Conservation (phyloP, 1,140 invertebrate species). For the Acromyrmex charruanus region DNA sequence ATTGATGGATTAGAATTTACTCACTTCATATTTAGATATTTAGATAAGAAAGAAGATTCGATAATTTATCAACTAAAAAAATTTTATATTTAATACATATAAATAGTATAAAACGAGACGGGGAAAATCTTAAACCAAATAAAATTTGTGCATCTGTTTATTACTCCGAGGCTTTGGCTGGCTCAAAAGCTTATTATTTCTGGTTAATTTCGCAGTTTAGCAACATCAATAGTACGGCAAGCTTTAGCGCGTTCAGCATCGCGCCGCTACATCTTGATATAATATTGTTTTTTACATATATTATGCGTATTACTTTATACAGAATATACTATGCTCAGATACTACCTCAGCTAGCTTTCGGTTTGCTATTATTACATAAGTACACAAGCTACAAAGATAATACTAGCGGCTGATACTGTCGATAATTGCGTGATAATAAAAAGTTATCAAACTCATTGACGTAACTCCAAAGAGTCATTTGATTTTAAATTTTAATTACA, state of each 20-base stretch:
- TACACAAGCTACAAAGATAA: constrained; percentile 30
- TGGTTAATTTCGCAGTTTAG: constrained; percentile 79
- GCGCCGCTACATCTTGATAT: constrained; percentile 69
- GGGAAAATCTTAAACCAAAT: not conserved
- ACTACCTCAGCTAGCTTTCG: constrained; percentile 52
- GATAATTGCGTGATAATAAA: constrained; percentile 8
- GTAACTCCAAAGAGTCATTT: not conserved
- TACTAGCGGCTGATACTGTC: constrained; percentile 9
- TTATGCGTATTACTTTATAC: constrained; percentile 58
- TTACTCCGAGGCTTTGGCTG: constrained; percentile 79
- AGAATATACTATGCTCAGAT: constrained; percentile 55
- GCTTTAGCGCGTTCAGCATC: constrained; percentile 78
- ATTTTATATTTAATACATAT: not conserved
- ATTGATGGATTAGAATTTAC: not conserved
- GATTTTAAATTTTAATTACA: constrained; percentile 11
- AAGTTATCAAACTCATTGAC: constrained; percentile 12
- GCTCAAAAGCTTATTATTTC: constrained; percentile 80
- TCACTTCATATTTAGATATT: not conserved
- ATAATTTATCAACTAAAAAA: not conserved
- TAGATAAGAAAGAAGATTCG: not conserved
- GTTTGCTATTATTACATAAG: constrained; percentile 21
- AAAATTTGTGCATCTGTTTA: constrained; percentile 62
- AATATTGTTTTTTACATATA: constrained; percentile 64
- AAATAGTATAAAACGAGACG: not conserved
- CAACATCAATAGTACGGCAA: constrained; percentile 76